A percentile compares a stretch with the other conserved stretches of the same genome.
These are phyloP conservation scores for Leptopilina boulardi DNA, from an alignment of 1,140 invertebrate genomes.

Conservation along the genomic window DNA sequence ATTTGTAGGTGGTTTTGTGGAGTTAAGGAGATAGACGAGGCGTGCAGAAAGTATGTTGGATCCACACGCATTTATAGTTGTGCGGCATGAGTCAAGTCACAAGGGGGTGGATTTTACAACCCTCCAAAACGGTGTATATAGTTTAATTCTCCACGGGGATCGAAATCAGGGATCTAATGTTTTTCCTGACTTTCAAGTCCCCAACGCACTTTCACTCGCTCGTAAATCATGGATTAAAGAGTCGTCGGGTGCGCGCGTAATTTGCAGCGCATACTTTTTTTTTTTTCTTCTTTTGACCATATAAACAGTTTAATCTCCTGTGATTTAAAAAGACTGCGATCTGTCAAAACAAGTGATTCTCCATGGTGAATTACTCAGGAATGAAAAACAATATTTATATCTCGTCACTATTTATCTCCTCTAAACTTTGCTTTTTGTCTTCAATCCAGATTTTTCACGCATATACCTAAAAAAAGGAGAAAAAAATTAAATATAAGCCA, in stretches of 20 bases:
- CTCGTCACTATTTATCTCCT: too few species aligned
- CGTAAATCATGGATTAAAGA: constrained; percentile 74
- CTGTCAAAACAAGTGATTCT: constrained; percentile 75
- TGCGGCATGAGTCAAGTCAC: constrained; percentile 53
- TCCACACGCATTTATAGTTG: constrained; percentile 34
- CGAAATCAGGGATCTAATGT: constrained; percentile 54
- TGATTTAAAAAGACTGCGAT: constrained; percentile 63
- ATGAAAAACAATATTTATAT: too few species aligned
- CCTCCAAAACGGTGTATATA: constrained; percentile 51
- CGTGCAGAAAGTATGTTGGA: constrained; percentile 38
- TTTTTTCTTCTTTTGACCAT: too few species aligned
- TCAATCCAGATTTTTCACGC: constrained; percentile 12
- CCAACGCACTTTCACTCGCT: constrained; percentile 47
- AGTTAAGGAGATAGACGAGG: constrained; percentile 35
- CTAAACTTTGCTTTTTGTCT: too few species aligned
- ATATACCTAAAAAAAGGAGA: too few species aligned
- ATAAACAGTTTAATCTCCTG: constrained; percentile 74
- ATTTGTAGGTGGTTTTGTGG: background rate
- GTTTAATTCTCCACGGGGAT: constrained; percentile 73
- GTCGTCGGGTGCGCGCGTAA: constrained; percentile 69
- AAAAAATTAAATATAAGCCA: too few species aligned
- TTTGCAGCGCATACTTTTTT: too few species aligned
- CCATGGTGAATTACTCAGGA: constrained; percentile 56
- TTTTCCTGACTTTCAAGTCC: constrained; percentile 45
- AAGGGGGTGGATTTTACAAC: constrained; percentile 52